A percentile compares a stretch with the other conserved stretches of the same genome.
phyloP scores from a whole-genome alignment of 1,140 invertebrate species.

The Aphaenogaster ashmeadi region DNA sequence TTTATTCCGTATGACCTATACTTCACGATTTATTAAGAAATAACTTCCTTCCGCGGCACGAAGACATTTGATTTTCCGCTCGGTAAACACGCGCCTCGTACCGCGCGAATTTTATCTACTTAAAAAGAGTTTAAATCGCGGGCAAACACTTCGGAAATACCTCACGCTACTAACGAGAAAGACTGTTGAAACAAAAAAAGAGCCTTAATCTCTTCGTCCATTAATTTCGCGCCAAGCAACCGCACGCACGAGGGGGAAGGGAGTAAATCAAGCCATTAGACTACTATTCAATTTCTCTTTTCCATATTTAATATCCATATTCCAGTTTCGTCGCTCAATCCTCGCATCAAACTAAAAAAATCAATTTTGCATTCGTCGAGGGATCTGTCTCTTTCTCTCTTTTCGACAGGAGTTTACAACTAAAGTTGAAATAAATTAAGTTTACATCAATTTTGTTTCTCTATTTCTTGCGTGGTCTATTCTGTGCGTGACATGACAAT shows the following conservation, averaged over 20 bases:
- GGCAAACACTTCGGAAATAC: slow-evolving; percentile 12
- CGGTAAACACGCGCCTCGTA: slow-evolving; percentile 12
- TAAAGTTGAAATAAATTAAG: neutral
- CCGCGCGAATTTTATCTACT: neutral
- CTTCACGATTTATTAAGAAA: slow-evolving; percentile 35
- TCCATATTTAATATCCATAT: slow-evolving; percentile 27
- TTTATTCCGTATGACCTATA: neutral
- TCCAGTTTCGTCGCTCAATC: neutral
- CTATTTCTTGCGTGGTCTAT: neutral
- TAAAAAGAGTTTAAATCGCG: slow-evolving; percentile 41
- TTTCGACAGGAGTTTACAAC: neutral
- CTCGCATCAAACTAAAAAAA: neutral
- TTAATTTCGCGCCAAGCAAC: slow-evolving; percentile 18
- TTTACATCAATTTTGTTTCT: neutral
- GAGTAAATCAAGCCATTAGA: neutral
- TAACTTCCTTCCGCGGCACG: neutral
- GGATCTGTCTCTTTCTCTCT: neutral
- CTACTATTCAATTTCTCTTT: slow-evolving; percentile 16
- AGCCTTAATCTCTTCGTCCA: slow-evolving; percentile 15
- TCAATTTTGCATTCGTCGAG: neutral
- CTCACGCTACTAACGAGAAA: neutral
- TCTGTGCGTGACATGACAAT: neutral
- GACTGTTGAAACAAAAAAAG: neutral
- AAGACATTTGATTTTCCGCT: slow-evolving; percentile 45
- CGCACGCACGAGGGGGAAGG: too few relatives aligned